These are phyloP conservation scores for Rhogogaster chlorosoma DNA, from an alignment of 2,888 invertebrate genomes.

Conservation along the genomic window DNA sequence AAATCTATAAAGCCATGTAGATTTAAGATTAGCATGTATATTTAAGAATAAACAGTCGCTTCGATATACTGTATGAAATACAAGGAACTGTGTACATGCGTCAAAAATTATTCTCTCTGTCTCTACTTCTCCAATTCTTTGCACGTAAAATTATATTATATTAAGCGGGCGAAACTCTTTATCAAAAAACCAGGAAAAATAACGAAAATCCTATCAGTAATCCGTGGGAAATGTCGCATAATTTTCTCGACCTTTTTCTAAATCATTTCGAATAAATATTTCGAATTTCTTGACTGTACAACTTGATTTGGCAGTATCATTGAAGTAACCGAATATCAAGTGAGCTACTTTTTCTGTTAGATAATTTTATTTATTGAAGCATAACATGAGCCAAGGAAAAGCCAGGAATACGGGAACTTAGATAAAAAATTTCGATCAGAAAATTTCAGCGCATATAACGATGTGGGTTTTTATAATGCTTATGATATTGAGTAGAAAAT, in stretches of 20 bases:
- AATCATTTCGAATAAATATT: neutral
- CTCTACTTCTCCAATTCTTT: neutral
- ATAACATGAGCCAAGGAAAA: neutral
- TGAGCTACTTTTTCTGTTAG: neutral
- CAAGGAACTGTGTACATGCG: slow-evolving; percentile 45
- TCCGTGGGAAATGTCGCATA: neutral
- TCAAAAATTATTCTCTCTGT: neutral
- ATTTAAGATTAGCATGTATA: slow-evolving; percentile 48
- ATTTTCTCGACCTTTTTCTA: neutral
- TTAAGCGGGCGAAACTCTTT: neutral
- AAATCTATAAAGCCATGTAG: slow-evolving; percentile 42
- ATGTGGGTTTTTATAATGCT: neutral
- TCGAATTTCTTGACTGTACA: neutral
- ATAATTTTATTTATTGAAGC: neutral
- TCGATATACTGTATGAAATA: slow-evolving; percentile 40
- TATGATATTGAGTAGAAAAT: slow-evolving; percentile 33
- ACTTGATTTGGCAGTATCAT: too few relatives aligned
- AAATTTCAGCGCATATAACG: neutral
- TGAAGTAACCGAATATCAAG: neutral
- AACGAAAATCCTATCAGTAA: neutral
- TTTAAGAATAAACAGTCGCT: slow-evolving; percentile 18
- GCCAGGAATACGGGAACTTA: neutral
- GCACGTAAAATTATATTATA: neutral
- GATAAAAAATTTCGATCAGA: neutral
- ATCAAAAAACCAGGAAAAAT: neutral